Percentiles rank a stretch among this genome's conserved stretches.
These are phyloP conservation scores for Stegastes partitus DNA, from an alignment of 2,113 vertebrate species.

Conservation along the genomic window DNA sequence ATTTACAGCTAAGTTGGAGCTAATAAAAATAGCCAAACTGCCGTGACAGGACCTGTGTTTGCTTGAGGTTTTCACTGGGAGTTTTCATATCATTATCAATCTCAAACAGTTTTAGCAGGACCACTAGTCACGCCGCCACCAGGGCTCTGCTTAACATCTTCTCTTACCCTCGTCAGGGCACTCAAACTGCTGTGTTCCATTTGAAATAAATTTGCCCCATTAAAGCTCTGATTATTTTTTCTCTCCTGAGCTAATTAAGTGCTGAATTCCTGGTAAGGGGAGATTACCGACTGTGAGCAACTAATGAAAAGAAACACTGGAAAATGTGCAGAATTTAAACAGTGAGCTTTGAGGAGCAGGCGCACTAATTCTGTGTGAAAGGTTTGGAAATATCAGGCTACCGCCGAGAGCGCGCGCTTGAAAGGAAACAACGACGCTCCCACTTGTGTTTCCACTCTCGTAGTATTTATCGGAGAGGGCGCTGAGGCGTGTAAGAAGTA, in stretches of 20 bases:
- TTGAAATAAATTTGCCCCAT: conserved; percentile 77
- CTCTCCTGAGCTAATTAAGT: conserved; percentile 75
- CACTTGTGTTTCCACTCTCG: conserved; percentile 30
- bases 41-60: conserved; percentile 49
- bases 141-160: conserved; percentile 42
- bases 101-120: not conserved
- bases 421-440: conserved; percentile 44
- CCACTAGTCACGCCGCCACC: conserved; percentile 10
- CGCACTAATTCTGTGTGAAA: conserved; percentile 47
- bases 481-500: conserved; percentile 49
- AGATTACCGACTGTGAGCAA: conserved; percentile 64
- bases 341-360: conserved; percentile 42
- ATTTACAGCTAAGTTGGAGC: conserved; percentile 66
- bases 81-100: conserved; percentile 36
- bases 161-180: conserved; percentile 38
- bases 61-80: conserved; percentile 46
- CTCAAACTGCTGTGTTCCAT: conserved; percentile 60
- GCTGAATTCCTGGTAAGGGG: conserved; percentile 70
- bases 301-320: conserved; percentile 75
- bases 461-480: conserved; percentile 45
- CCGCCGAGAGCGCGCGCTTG: conserved; percentile 25
- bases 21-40: conserved; percentile 74
- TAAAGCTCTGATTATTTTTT: conserved; percentile 77
- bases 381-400: conserved; percentile 52
- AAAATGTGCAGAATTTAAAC: conserved; percentile 67